Base-by-base conservation (phyloP, 2,888 invertebrate species). In the Monoplex corrugatus region DNA sequence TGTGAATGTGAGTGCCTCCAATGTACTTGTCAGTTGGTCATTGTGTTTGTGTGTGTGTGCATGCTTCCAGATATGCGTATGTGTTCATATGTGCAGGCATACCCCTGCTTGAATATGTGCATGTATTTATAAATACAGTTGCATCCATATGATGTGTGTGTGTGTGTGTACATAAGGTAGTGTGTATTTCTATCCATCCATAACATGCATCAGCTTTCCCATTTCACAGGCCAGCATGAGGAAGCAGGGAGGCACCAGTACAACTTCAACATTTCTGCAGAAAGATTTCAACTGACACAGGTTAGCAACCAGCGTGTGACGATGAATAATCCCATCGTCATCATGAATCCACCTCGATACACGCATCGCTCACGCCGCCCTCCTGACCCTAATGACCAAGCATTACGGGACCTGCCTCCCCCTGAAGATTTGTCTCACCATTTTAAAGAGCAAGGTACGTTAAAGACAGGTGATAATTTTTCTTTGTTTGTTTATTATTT, bases 351-450 rank as follows among this genome's bases (percentile, higher is more conserved):
- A 2, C 2, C 68, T 8, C 6, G 6, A n/a, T 8, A 68, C 16
- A 68, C 32, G 68, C 68, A n/a, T 28, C 23, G 6, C n/a, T n/a
- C 0, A 2, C 68, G 2, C 28, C 8, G 32, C 6, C 68, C 68
- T 3, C 28, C 28, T 23, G n/a, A 68, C 8, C 68, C 68, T 3
- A 8, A 80, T 23, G 80, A 80, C 28, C 38, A 80, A 43, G 80
- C 80, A 23, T 38, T 80, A 43, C 28, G 43, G 38, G 23, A 40
- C 2, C 16, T n/a, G 23, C 28, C 23, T 23, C 78, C 78, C 3
- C 80, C 40, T 43, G 80, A 43, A 28, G 80, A 80, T 80, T 28
- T 80, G 80, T 80, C 80, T 28, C 23, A 23, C 28, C 80, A 38
- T 38, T 75, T 75, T 35, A 75, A 2, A 38, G 2, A 23, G 38